A percentile compares a stretch with the other conserved stretches of the same genome.
phyloP scores from a whole-genome alignment of 1,140 invertebrate genomes.

The Habropoda laboriosa region DNA sequence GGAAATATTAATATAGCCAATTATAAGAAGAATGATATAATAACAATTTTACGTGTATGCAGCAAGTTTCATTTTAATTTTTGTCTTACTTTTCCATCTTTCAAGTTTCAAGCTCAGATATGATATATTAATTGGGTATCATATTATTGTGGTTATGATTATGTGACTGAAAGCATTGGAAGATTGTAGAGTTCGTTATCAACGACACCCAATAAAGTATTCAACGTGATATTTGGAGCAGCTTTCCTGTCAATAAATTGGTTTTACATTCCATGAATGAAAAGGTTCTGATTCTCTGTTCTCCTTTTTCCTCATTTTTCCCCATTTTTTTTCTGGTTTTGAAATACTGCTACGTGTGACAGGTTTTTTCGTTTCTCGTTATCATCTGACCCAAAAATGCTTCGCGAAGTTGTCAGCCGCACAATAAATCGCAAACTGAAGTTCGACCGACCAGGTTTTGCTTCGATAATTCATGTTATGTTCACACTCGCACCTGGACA shows the following conservation, averaged over 20 bases:
- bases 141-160: too few species aligned
- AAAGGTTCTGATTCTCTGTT: neutral
- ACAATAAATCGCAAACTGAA: conserved; percentile 15
- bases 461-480: conserved; percentile 7
- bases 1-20: too few species aligned
- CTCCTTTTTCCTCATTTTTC: neutral
- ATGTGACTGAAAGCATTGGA: too few species aligned
- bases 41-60: too few species aligned
- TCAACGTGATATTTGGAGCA: neutral
- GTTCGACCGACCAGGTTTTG: neutral
- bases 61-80: too few species aligned
- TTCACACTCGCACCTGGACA: neutral
- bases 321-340: neutral
- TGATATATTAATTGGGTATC: too few species aligned
- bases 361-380: conserved; percentile 11
- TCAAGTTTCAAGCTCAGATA: too few species aligned
- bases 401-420: neutral
- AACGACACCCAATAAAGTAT: too few species aligned
- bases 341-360: conserved; percentile 16
- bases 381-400: conserved; percentile 13
- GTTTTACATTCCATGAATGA: neutral
- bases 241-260: neutral
- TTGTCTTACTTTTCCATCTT: too few species aligned
- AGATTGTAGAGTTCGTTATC: too few species aligned
- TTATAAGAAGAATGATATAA: too few species aligned